Base-by-base conservation (phyloP, 2,797 vertebrate species). In the Melanotaenia boesemani region DNA sequence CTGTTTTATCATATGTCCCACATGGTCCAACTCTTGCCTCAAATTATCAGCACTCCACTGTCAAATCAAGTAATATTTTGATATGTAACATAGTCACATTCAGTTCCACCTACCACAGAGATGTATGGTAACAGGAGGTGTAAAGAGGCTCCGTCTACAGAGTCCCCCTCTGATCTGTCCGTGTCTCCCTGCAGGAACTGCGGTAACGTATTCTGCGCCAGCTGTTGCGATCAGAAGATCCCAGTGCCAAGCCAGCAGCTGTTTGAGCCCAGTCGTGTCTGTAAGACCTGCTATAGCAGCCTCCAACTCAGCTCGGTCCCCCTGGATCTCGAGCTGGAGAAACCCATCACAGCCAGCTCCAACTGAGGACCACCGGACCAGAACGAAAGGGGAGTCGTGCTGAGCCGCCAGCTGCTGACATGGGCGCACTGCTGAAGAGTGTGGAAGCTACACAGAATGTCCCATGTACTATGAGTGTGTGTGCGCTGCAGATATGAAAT, bases 191-290 rank as follows among this genome's bases (percentile, higher is more conserved):
- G 70, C 87, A 99, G 98, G 97, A 99, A 98, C 90, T 99, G 98
- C 67, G 97, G 98, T 80, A 99, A 99, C 0, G 97, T 99, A 69
- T 99, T 99, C 94, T 99, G 98, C 76, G 96, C 96, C 94, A 99
- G 95, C 87, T 99, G 97, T 83, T 99, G 97, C 69, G 97, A 99
- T 91, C 98, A 99, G 97, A 99, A 99, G 95, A 96, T 98, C 87
- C 97, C 98, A 0, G 97, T 99, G 93, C 98, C 98, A 79, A 99
- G 97, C 84, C 97, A 99, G 94, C 98, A 99, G 94, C 95, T 99
- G 84, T 99, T 98, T 16, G 97, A 99, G 89, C 97, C 98, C 83
- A 97, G 92, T 89, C 95, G 97, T 5, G 98, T 99, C 75, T 99
- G 98, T 82, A 98, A 96, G 86, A 94, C 91, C 66, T 99, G 98